Base-by-base conservation (phyloP, 2,797 vertebrate species). In the Aldrovandia affinis region DNA sequence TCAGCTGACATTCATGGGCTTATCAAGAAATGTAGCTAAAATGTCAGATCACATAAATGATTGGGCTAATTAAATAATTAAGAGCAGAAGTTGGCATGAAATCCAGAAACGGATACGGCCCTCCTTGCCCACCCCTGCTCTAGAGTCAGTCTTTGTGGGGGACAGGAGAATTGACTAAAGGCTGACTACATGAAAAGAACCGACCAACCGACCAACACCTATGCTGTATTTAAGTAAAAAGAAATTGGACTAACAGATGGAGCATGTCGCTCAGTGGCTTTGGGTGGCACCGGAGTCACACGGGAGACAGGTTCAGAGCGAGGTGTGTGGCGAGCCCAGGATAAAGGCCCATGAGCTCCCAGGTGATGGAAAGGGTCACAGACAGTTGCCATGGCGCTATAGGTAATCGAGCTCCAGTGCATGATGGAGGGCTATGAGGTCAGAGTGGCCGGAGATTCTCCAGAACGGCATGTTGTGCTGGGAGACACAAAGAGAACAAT, bases 381-480 rank as follows among this genome's bases (percentile, higher is more conserved):
- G 93, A 94, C 92, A 92, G 81, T 92, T 92, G 83, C 82, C 88
- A 88, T 87, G 91, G 92, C 95, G 96, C 96, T 97, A 99, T 97
- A 99, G 98, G 95, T 99, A 99, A 94, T 99, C 98, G 95, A 99
- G 95, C 94, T 99, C 98, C 91, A 99, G 95, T 89, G 98, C 98
- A 28, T 99, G 98, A 92, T 99, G 98, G 83, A 99, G 97, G 81
- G 98, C 98, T 98, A 99, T 99, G 95, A 99, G 98, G 96, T 99
- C 98, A 78, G 98, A 99, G 93, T 99, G 98, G 91, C 98, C 99
- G 89, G 98, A 97, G 94, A 99, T 98, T 94, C 98, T 98, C 98
- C 98, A 99, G 93, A 99, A 99, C 77, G 98, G 98, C 98, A 99
- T 99, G 89, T 98, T 98, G 90, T 99, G 98, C 98, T 99, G 93